Conservation (phyloP, 2,888 invertebrate genomes). For the Galeruca laticollis region DNA sequence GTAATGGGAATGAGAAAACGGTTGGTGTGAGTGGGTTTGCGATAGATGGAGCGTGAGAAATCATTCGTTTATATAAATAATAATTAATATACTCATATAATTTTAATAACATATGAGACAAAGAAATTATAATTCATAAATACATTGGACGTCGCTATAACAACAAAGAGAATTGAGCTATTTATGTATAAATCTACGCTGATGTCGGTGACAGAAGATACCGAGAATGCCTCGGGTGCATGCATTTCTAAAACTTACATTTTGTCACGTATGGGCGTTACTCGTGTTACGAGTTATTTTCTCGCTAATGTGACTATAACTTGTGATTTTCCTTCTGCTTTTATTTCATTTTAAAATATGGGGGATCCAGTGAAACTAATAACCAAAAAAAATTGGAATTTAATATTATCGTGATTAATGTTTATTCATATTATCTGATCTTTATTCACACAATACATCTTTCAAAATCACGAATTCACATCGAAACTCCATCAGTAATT, state of each 20-base stretch:
- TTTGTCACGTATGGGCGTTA: slow-evolving; percentile 57
- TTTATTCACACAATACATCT: no score
- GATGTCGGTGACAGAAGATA: slow-evolving; percentile 23
- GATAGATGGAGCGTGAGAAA: no score
- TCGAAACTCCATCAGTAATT: no score
- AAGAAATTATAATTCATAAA: no score
- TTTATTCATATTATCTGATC: no score
- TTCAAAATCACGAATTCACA: no score
- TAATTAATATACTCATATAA: no score
- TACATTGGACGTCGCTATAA: slow-evolving; percentile 1
- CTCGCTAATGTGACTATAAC: slow-evolving; percentile 52
- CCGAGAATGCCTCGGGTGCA: slow-evolving; percentile 35
- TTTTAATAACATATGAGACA: no score
- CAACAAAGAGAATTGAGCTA: slow-evolving; percentile 7
- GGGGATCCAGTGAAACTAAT: neutral
- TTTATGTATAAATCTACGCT: slow-evolving; percentile 19
- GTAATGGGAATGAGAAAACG: no score
- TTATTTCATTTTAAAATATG: slow-evolving; percentile 8
- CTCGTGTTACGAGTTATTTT: slow-evolving; percentile 48
- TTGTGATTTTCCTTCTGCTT: slow-evolving; percentile 48
- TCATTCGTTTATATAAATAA: no score
- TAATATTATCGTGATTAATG: neutral
- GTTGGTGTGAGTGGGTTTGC: no score
- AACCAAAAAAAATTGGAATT: neutral
- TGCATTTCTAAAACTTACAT: slow-evolving; percentile 52